Base-by-base conservation (phyloP, 2,888 invertebrate species). In the Caenorhabditis japonica region DNA sequence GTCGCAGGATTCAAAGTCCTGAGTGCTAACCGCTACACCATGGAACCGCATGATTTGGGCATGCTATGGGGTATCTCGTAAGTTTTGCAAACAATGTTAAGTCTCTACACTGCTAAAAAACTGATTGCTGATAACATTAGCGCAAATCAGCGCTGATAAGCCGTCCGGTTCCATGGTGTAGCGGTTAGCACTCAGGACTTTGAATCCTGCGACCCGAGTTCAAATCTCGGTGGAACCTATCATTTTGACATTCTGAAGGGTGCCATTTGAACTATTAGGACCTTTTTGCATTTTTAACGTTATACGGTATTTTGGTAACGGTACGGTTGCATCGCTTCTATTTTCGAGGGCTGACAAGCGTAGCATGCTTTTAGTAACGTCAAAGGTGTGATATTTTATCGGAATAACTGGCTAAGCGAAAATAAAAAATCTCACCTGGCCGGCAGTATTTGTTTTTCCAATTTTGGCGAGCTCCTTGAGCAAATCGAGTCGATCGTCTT, bases 1-100 rank as follows among this genome's bases (percentile, higher is more conserved):
- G 77, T 80, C 78, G 76, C 80, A 76, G 80, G 80, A 78, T 78
- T 78, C 76, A 78, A 70, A 80, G 80, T 78, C 80, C 76, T 76
- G 76, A 76, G 80, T 80, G 80, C 77, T 80, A 80, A 80, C 77
- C 80, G 72, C 77, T 80, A 80, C 80, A 80, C 80, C 80, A 80
- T 75, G 71, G 75, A 75, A 75, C 75, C 75, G 62, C 38, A 38
- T 36, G 27, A n/a, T n/a, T 34, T 12, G 12, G 12, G 12, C 12
- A 10, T 34, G 12, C 8, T 12, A 10, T 12, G 34, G 8, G 34
- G 17, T n/a, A 39, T 39, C 7, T 15, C 5, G 4, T 39, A 39
- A 39, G 17, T 39, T n/a, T 15, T 15, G 8, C 13, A 39, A 15
- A n/a, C 13, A 39, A 39, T 10, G 39, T n/a, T 39, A 5, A 39